These are phyloP conservation scores for Anagyrus pseudococci DNA, from an alignment of 2,888 invertebrate species.

Conservation along the genomic window DNA sequence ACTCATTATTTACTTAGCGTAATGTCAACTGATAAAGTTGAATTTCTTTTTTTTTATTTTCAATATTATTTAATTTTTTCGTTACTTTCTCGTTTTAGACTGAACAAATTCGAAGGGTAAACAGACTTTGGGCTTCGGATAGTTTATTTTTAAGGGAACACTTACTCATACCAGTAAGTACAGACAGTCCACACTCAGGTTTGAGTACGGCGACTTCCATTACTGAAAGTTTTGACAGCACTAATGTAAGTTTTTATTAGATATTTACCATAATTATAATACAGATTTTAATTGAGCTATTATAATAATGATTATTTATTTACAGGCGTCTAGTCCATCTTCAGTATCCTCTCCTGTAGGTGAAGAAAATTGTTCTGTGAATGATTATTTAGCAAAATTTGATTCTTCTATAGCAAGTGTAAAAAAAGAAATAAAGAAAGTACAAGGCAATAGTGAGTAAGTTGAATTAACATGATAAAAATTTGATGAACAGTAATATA, in stretches of 20 bases:
- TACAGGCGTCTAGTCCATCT: constrained; percentile 51
- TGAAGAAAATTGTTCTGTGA: constrained; percentile 78
- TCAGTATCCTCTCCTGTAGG: constrained; percentile 62
- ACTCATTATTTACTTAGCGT: too few relatives aligned
- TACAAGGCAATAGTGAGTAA: constrained; percentile 84
- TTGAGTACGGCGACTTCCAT: constrained; percentile 41
- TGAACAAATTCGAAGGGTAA: constrained; percentile 90
- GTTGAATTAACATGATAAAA: too few relatives aligned
- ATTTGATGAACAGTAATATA: too few relatives aligned
- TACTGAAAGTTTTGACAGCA: constrained; percentile 39
- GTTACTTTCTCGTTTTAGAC: constrained; percentile 70
- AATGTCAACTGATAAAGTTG: too few relatives aligned
- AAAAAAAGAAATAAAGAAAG: constrained; percentile 82
- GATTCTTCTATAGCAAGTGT: constrained; percentile 85
- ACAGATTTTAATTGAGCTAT: neutral
- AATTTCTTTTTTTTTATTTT: too few relatives aligned
- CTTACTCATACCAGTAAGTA: constrained; percentile 82
- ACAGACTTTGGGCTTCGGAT: constrained; percentile 90
- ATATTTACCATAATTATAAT: constrained; percentile 1
- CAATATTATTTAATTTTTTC: neutral
- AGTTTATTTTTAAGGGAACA: constrained; percentile 90
- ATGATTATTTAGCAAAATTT: constrained; percentile 82
- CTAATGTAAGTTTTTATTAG: constrained; percentile 34
- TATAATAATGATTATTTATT: constrained; percentile 31
- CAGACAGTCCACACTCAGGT: constrained; percentile 66